A percentile compares a stretch with the other conserved stretches of the same genome.
phyloP scores from a whole-genome alignment of 2,888 invertebrate species.

The Volucella zonaria region DNA sequence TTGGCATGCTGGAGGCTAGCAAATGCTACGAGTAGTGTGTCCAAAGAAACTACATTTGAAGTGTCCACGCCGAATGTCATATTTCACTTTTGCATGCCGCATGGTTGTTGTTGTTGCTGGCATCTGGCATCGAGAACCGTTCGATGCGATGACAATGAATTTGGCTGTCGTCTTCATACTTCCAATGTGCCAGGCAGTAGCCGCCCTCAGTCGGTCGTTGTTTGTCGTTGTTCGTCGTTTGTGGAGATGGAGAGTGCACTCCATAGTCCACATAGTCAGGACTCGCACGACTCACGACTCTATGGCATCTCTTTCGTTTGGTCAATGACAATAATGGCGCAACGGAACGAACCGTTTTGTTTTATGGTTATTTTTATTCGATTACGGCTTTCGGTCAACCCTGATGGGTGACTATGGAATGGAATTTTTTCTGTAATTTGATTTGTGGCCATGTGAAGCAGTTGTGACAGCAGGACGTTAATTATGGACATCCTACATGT shows the following conservation, averaged over 20 bases:
- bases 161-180: slow-evolving; percentile 44
- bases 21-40: neutral
- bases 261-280: slow-evolving; percentile 62
- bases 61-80: slow-evolving; percentile 63
- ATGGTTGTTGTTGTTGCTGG: slow-evolving; percentile 11
- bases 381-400: slow-evolving; percentile 69
- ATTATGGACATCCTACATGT: slow-evolving; percentile 49
- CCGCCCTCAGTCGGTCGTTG: slow-evolving; percentile 46
- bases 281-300: slow-evolving; percentile 71
- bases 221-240: slow-evolving; percentile 2
- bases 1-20: neutral
- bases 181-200: slow-evolving; percentile 38
- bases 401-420: slow-evolving; percentile 20
- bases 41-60: slow-evolving; percentile 17
- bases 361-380: slow-evolving; percentile 72
- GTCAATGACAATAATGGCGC: slow-evolving; percentile 55
- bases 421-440: slow-evolving; percentile 47
- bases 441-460: slow-evolving; percentile 64
- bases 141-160: slow-evolving; percentile 69
- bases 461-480: slow-evolving; percentile 50
- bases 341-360: slow-evolving; percentile 57
- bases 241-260: slow-evolving; percentile 2
- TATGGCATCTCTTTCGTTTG: slow-evolving; percentile 31
- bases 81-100: slow-evolving; percentile 69
- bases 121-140: slow-evolving; percentile 48